phyloP scores from a whole-genome alignment of 2,888 invertebrate genomes.

The Coelopa pilipes region DNA sequence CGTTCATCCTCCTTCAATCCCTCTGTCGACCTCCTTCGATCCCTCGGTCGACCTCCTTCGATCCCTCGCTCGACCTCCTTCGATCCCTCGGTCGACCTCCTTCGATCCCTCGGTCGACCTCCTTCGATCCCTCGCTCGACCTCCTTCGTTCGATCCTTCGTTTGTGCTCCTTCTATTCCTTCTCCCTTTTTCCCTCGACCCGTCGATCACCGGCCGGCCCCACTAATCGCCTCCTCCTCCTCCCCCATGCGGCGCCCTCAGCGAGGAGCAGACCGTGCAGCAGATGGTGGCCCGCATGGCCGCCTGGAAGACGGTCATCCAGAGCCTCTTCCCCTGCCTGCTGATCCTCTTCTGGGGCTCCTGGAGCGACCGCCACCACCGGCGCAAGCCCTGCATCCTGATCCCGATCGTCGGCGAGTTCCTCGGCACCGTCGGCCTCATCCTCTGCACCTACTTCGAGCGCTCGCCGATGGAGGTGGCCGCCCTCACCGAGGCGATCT shows the following conservation, averaged over 20 bases:
- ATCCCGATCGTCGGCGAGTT: constrained; percentile 85
- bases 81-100: too few relatives aligned
- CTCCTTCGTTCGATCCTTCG: too few relatives aligned
- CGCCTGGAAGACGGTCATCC: constrained; percentile 87
- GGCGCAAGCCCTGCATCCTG: constrained; percentile 78
- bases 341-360: constrained; percentile 85
- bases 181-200: too few relatives aligned
- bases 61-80: too few relatives aligned
- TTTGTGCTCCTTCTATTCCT: too few relatives aligned
- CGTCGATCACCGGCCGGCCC: too few relatives aligned
- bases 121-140: too few relatives aligned
- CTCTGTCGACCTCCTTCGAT: too few relatives aligned
- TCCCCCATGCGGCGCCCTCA: constrained; percentile 37
- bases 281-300: constrained; percentile 82
- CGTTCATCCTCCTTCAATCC: too few relatives aligned
- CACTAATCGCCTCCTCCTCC: too few relatives aligned
- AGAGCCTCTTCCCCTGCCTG: constrained; percentile 83
- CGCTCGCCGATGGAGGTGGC: constrained; percentile 84
- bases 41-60: too few relatives aligned
- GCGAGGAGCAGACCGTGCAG: constrained; percentile 76
- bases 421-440: constrained; percentile 79
- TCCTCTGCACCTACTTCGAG: constrained; percentile 83
- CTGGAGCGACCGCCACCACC: constrained; percentile 73
- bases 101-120: too few relatives aligned
- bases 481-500: constrained; percentile 82